Percentiles rank a stretch among this genome's conserved stretches.
Evolutionary conservation across 2,113 vertebrate genomes (phyloP).

Genomic region (Cyprinodon variegatus): DNA sequence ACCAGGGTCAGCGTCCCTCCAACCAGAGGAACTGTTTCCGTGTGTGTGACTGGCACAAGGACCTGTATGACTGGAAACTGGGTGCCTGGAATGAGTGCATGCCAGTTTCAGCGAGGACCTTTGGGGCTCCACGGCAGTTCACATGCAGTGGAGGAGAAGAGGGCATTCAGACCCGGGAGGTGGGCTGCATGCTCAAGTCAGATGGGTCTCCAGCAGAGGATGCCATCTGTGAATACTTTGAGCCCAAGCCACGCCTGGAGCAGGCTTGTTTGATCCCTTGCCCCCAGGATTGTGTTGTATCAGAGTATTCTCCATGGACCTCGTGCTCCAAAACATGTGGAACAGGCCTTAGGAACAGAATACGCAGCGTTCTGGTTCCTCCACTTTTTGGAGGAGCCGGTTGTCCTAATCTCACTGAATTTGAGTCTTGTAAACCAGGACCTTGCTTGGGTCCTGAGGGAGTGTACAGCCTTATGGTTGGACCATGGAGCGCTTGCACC

Average conservation of each 20-base stretch:
- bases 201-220: constrained; percentile 84
- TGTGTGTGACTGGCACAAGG: constrained; percentile 97
- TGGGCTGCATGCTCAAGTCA: constrained; percentile 86
- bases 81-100: constrained; percentile 89
- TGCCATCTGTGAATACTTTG: constrained; percentile 97
- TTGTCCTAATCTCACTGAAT: constrained; percentile 94
- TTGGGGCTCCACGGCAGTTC: constrained; percentile 70
- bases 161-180: constrained; percentile 91
- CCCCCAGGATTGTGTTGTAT: constrained; percentile 91
- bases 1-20: constrained; percentile 84
- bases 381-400: constrained; percentile 86
- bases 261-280: constrained; percentile 97
- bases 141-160: constrained; percentile 88
- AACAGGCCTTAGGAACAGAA: constrained; percentile 88
- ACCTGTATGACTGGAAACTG: constrained; percentile 92
- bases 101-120: constrained; percentile 83
- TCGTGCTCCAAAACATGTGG: constrained; percentile 94
- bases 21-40: constrained; percentile 95
- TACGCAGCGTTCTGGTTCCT: constrained; percentile 87
- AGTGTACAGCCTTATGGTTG: constrained; percentile 86
- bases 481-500: constrained; percentile 85
- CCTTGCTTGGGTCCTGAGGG: constrained; percentile 84
- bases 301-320: constrained; percentile 91
- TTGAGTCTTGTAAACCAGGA: constrained; percentile 86
- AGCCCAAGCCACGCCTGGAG: constrained; percentile 91